A percentile compares a stretch with the other conserved stretches of the same genome.
phyloP scores from a whole-genome alignment of 2,888 invertebrate genomes.

The Parochlus steinenii region DNA sequence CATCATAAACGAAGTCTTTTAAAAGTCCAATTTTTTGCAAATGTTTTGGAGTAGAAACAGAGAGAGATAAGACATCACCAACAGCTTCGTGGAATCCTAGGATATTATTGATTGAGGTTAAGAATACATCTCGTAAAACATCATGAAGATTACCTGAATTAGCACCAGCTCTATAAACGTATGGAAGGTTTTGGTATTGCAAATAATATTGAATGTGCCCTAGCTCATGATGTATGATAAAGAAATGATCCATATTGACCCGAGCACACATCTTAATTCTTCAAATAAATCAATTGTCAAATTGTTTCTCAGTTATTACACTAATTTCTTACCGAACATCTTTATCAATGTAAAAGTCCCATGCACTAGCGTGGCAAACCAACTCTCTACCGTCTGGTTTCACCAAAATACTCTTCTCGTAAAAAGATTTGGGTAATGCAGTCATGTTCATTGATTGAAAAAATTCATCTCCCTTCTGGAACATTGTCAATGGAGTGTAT shows the following conservation, averaged over 20 bases:
- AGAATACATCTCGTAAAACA: no score
- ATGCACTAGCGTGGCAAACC: constrained; percentile 76
- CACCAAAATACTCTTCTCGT: constrained; percentile 71
- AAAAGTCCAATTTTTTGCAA: constrained; percentile 48
- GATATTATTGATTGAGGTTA: no score
- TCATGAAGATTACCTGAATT: no score
- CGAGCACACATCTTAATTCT: constrained; percentile 48
- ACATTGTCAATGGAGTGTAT: constrained; percentile 62
- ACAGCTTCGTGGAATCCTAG: constrained; percentile 64
- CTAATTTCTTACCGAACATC: no score
- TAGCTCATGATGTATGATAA: constrained; percentile 48
- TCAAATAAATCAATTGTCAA: no score
- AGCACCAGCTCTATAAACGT: constrained; percentile 44
- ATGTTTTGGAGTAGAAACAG: constrained; percentile 54
- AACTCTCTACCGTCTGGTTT: constrained; percentile 62
- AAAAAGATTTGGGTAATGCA: constrained; percentile 64
- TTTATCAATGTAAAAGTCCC: constrained; percentile 68
- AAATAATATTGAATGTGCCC: constrained; percentile 54
- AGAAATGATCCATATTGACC: constrained; percentile 37
- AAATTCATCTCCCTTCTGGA: constrained; percentile 69
- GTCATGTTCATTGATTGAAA: constrained; percentile 68
- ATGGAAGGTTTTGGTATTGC: constrained; percentile 42
- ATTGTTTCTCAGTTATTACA: no score
- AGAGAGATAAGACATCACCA: constrained; percentile 52
- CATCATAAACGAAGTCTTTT: constrained; percentile 42